phyloP scores from a whole-genome alignment of 2,797 vertebrate genomes.

The Anguilla anguilla region DNA sequence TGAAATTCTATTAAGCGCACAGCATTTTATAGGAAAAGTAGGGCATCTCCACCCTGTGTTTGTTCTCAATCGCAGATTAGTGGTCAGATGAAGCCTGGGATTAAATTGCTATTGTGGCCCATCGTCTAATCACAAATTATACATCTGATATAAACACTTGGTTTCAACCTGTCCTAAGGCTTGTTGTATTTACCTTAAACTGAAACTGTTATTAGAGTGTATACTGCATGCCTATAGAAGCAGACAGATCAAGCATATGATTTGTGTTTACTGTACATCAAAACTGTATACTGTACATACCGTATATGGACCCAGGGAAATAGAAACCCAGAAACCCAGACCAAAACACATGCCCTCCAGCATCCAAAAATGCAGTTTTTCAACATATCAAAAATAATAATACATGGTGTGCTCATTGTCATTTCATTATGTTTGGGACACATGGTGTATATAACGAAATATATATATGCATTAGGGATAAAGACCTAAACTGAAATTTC shows the following conservation, averaged over 20 bases:
- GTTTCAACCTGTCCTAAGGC: neutral
- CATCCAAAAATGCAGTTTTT: neutral
- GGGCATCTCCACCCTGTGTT: constrained; percentile 23
- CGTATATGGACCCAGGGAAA: neutral
- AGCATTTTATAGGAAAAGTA: constrained; percentile 10
- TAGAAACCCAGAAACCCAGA: neutral
- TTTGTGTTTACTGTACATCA: neutral
- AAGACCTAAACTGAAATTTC: too few species aligned
- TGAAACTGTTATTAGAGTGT: neutral
- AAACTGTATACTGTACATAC: neutral
- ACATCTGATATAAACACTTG: neutral
- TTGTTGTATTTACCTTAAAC: neutral
- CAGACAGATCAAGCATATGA: neutral
- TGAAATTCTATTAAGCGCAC: constrained; percentile 9
- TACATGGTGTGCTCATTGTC: neutral
- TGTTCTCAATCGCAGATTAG: constrained; percentile 23
- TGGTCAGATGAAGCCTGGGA: constrained; percentile 15
- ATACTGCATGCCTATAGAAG: too few species aligned
- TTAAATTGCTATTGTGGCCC: constrained; percentile 9
- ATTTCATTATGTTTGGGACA: neutral
- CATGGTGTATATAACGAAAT: too few species aligned
- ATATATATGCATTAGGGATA: too few species aligned
- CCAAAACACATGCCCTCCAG: neutral
- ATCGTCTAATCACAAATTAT: neutral
- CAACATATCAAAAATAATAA: neutral